Evolutionary conservation across 2,113 vertebrate species (phyloP), one percentile per base, ranked within the genome.

Genomic region (Orcinus orca): DNA sequence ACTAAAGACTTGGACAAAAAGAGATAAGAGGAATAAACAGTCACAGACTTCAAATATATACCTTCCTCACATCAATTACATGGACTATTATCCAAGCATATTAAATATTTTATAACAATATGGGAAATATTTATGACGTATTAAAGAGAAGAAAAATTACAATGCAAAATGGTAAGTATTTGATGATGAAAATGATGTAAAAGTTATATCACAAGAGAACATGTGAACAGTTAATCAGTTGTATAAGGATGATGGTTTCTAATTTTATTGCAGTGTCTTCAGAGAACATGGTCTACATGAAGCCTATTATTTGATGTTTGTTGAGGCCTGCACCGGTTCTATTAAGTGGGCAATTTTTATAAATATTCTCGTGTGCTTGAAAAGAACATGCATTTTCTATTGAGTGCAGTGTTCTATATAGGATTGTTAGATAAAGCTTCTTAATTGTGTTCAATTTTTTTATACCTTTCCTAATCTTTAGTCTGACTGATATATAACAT

Each of bases 1-100:
- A 83, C 93, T 96, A 84, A 87, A 92, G 8, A 41, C 6, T 70
- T 55, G 44, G 41, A 68, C 60, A 81, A 82, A 92, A 97, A 95
- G 55, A 86, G 31, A 73, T 84, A 68, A 91, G 0, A 88, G 0
- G 29, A 83, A 82, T 63, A 63, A 58, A 79, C 9, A 73, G 50
- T 85, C 82, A 79, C 5, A 71, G 33, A 76, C 58, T 90, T 94
- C 58, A 62, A 92, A 88, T 63, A 47, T 4, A 86, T n/a, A 41
- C 21, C 41, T 84, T 62, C 21, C 17, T 89, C 60, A 87, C 20
- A 53, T 82, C 63, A 62, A 7, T 80, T 90, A 53, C 62, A 44
- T 82, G 73, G 38, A 67, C 31, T 77, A 36, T 53, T 90, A 60
- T 80, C 26, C 11, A 77, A 83, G n/a, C 8, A 50, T 93, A 74